Conservation (phyloP, 1,140 invertebrate species). For the Eulimnadia texana region DNA sequence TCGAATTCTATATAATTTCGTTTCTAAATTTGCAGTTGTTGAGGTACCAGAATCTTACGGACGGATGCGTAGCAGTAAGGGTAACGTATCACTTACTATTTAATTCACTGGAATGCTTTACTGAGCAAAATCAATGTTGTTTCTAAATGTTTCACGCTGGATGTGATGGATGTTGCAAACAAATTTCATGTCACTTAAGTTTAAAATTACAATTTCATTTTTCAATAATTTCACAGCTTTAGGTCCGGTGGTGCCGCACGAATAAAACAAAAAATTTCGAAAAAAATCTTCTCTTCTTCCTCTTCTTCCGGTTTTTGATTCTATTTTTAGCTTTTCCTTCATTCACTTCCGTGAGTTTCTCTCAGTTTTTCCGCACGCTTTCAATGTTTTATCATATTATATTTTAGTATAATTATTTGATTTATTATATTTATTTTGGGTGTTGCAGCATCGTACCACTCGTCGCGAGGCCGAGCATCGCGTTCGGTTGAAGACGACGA, state of each 20-base stretch:
- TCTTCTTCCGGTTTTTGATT: neutral
- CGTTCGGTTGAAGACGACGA: neutral
- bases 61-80: constrained; percentile 15
- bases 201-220: neutral
- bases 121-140: too few relatives aligned
- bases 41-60: constrained; percentile 14
- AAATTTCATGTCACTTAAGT: neutral
- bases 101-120: too few relatives aligned
- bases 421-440: neutral
- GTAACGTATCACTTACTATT: too few relatives aligned
- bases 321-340: neutral
- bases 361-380: neutral
- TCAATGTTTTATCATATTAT: too few relatives aligned
- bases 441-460: neutral
- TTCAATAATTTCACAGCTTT: neutral
- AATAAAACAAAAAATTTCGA: neutral
- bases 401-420: too few relatives aligned
- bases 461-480: constrained; percentile 5
- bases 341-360: neutral
- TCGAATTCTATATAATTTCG: too few relatives aligned
- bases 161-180: neutral
- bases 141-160: too few relatives aligned
- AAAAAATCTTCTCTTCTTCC: neutral
- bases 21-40: too few relatives aligned
- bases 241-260: neutral